Base-by-base conservation (phyloP, 2,888 invertebrate genomes). In the Capitulum mitella region DNA sequence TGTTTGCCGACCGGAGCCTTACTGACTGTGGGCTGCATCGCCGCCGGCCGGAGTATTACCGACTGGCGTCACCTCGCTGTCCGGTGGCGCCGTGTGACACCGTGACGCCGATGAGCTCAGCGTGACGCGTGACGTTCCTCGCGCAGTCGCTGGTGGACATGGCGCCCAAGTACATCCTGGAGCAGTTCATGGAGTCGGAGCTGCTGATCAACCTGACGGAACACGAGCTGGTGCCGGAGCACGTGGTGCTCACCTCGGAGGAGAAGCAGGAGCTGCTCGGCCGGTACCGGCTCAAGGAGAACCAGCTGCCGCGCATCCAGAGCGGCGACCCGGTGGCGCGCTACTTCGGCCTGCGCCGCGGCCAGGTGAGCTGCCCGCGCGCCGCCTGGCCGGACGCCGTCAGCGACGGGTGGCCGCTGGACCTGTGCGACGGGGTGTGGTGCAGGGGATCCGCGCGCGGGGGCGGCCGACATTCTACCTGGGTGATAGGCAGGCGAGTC, bases 241-340 rank as follows among this genome's bases (percentile, higher is more conserved):
- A 99, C 87, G 97, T 98, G 79, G 97, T 99, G 3, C 91, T 99
- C 89, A 98, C 97, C 0, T 93, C 94, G 0, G 99, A 99, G 85
- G 99, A 99, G 85, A 99, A 99, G 85, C 92, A 93, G 82, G 99
- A 99, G 86, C 87, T 99, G 34, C 88, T 99, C 76, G 43, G n/a
- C 81, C 89, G 89, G 32, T 82, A 82, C 88, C 99, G 99, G 88
- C 87, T 99, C 77, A 99, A 98, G 86, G 99, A 99, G 86, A 97
- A 97, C 85, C 98, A 98, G 90, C 88, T 99, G 85, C 99, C 99
- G 92, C 91, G 98, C 85, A 99, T 99, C 85, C 99, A 99, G 87
- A 95, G 94, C 16, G 97, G 97, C 78, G 99, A 99, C 88, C 99
- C 99, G 0, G 98, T 99, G 1, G 95, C 99, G 0, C 89, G 99